Evolutionary conservation across 1,140 invertebrate species (phyloP), one percentile per base, ranked within the genome.

Genomic region (Tetramorium alpestre): DNA sequence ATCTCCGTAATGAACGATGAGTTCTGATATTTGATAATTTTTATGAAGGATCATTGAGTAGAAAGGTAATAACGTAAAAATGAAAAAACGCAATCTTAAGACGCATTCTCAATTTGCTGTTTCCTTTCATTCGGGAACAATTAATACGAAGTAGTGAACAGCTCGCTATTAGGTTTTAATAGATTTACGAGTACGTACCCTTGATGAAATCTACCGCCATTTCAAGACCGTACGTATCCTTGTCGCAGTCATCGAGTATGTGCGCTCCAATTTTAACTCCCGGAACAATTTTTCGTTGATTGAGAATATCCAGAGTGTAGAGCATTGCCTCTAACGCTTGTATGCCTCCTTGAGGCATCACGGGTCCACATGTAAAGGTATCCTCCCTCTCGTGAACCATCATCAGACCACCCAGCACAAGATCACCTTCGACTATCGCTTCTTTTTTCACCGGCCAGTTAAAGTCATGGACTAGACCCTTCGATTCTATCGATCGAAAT

Each of bases 161-260:
- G 22, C 0, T 62, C 13, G 56, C 10, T 4, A 16, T 28, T 41
- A 22, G 28, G 7, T 25, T 25, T 51, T 28, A 13, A 54, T 38
- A 62, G 16, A 44, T 84, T 13, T 33, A 33, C 38, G 47, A 33
- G 18, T 58, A 90, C 97, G 96, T 95, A 99, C 99, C 98, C 97
- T 99, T 98, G 86, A 99, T 99, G 94, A 99, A 99, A 94, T 99
- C 98, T 8, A 99, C 98, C 8, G 98, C 98, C 97, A 99, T 99
- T 92, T 99, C 98, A 54, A 99, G 95, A 6, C 99, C 99, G 94
- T 99, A 99, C 1, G 98, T 99, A 93, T 99, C 99, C 95, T 98
- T 98, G 95, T 99, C 99, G 95, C 99, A 99, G 94, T 99, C 99
- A 93, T 99, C 98, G 72, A 99, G 96, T 38, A 99, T 97, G 92